Evolutionary conservation across 2,113 vertebrate genomes (phyloP), one percentile per base, ranked within the genome.

Genomic region (Brachyhypopomus occidentalis): DNA sequence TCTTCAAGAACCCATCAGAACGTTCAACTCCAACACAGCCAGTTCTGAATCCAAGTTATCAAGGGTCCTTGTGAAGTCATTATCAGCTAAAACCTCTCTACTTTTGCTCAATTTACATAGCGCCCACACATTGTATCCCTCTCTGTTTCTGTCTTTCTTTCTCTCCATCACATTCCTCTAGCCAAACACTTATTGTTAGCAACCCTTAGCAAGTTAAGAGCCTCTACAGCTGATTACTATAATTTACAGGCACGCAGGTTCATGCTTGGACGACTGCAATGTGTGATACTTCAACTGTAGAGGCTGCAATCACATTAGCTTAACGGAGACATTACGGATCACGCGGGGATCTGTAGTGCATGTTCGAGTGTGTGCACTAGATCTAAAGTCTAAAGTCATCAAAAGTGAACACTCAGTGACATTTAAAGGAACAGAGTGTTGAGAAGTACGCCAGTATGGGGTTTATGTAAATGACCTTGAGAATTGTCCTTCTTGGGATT

Each of bases 161-260:
- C 59, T 5, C 19, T n/a, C 59, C 6, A 20, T 36, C 14, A n/a
- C 30, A 36, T 19, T 11, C 36, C 20, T 41, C 66, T 41, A 55
- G 2, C 5, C 56, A 72, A 67, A 60, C 23, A 77, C 84, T 71
- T 70, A 48, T 45, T 55, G 27, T 62, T 38, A 34, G 41, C 27
- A 55, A 80, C 72, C 62, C 63, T 84, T 30, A 5, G 41, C 25
- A 70, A 71, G 74, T 77, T 71, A 82, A 77, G 80, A 72, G 80
- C 55, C 55, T 63, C 60, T 75, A 30, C 38, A 66, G 56, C 60
- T 36, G 76, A 82, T 82, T 62, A 82, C 66, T 63, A 58, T 77
- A 70, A 41, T 41, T 70, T 70, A 22, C 66, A 41, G 19, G 36
- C 19, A 41, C 9, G 1, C 19, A 74, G 19, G 55, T 71, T 14